Percentiles rank a stretch among this genome's conserved stretches.
Conservation (phyloP, 2,113 vertebrate species). For the Acinonyx jubatus region DNA sequence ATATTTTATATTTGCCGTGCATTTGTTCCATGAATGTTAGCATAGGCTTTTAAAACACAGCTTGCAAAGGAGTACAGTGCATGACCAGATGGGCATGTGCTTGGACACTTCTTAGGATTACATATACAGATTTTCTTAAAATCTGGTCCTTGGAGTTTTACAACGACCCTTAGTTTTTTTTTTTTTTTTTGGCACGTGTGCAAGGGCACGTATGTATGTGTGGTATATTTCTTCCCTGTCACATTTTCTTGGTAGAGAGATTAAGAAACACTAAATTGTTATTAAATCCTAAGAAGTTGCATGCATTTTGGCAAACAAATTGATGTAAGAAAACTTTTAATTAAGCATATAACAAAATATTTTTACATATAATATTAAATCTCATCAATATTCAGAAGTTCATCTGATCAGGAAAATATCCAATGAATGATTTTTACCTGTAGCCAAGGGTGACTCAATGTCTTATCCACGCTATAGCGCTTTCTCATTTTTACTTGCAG, state of each 20-base stretch:
- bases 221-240: neutral
- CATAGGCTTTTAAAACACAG: neutral
- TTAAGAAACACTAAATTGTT: conserved; percentile 18
- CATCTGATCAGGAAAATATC: neutral
- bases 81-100: conserved; percentile 26
- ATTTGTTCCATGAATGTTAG: neutral
- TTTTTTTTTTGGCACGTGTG: neutral
- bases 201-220: neutral
- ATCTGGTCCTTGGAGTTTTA: conserved; percentile 31
- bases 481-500: conserved; percentile 99
- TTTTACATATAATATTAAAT: conserved; percentile 2
- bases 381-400: neutral
- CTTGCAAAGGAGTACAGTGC: neutral
- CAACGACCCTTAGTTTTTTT: neutral
- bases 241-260: neutral
- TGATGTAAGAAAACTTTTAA: neutral
- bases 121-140: conserved; percentile 36
- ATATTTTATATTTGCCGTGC: neutral
- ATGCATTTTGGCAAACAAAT: conserved; percentile 9
- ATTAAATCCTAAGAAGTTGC: neutral
- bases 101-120: conserved; percentile 46
- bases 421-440: conserved; percentile 87
- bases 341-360: conserved; percentile 14
- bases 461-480: conserved; percentile 97
- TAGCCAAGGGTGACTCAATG: conserved; percentile 97